Conservation (phyloP, 2,797 vertebrate species). For the Tadarida brasiliensis region DNA sequence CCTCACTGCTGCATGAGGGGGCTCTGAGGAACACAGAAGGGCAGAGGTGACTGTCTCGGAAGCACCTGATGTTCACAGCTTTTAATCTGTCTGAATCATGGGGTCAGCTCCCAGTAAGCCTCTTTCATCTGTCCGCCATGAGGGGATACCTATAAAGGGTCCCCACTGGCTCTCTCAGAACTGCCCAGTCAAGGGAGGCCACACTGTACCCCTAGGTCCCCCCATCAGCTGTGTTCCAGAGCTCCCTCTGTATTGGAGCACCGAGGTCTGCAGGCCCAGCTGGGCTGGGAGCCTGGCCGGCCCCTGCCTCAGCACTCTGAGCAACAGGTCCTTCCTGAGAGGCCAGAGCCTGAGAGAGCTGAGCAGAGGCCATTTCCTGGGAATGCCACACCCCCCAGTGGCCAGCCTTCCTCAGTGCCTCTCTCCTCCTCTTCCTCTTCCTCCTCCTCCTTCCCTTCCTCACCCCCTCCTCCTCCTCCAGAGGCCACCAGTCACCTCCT, state of each 20-base stretch:
- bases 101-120: rapidly evolving
- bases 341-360: not conserved
- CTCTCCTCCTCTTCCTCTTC: not conserved
- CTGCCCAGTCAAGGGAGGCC: not conserved
- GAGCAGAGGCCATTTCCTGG: constrained; percentile 54
- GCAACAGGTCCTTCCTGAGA: not conserved
- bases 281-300: not conserved
- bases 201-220: not conserved
- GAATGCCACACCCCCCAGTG: constrained; percentile 69
- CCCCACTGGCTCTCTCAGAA: not conserved
- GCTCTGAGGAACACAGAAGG: not conserved
- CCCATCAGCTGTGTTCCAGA: not conserved
- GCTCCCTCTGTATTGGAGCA: not conserved
- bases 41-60: not conserved
- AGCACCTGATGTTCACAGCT: not conserved
- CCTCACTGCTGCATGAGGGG: not conserved
- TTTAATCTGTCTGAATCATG: not conserved
- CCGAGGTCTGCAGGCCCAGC: not conserved
- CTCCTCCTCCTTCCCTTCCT: not conserved
- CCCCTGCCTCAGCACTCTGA: not conserved
- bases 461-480: not conserved
- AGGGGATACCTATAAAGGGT: not conserved
- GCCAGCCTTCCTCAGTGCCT: constrained; percentile 35
- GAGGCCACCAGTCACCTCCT: not conserved
- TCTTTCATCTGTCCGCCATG: not conserved